Evolutionary conservation across 2,113 vertebrate genomes (phyloP), one percentile per base, ranked within the genome.

Genomic region (Hemicordylus capensis): DNA sequence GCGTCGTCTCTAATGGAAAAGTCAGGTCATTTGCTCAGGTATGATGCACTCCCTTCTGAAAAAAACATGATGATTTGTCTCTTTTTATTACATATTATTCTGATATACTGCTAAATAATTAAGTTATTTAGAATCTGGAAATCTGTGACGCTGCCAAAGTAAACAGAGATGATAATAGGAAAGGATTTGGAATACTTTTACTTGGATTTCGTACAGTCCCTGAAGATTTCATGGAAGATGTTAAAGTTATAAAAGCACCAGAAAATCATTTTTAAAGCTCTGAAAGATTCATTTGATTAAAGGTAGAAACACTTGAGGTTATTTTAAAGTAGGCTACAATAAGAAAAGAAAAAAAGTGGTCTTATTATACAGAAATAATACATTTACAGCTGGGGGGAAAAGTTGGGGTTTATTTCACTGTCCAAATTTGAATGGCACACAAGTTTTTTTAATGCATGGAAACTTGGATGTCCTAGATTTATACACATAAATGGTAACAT

Each of bases 51-150:
- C 89, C 87, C 94, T 95, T 87, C 87, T 95, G 93, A 96, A 96
- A 96, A 95, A 96, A 95, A 95, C 92, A 96, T 95, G 93, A 95
- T 93, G 95, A 92, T 96, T 96, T 96, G 93, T 95, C 93, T 95
- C 94, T 95, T 94, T 95, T 93, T 94, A 94, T 95, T 93, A 95
- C 93, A 37, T 90, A 96, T 95, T 96, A 95, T 95, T 95, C 90
- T 90, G 89, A 93, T 95, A 93, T 95, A 93, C 93, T 83, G 69
- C 89, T 96, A 95, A 96, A 96, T 96, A 95, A 95, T 96, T 96
- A 90, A 95, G 87, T 63, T 93, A 92, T 94, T 95, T 95, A 93
- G 92, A 94, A 91, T 88, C 76, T 15, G 76, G 81, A 91, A 92
- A 93, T 89, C 84, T 92, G 81, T 80, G 89, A 92, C 73, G 74